Conservation (phyloP, 2,888 invertebrate species). For the Latrodectus elegans region DNA sequence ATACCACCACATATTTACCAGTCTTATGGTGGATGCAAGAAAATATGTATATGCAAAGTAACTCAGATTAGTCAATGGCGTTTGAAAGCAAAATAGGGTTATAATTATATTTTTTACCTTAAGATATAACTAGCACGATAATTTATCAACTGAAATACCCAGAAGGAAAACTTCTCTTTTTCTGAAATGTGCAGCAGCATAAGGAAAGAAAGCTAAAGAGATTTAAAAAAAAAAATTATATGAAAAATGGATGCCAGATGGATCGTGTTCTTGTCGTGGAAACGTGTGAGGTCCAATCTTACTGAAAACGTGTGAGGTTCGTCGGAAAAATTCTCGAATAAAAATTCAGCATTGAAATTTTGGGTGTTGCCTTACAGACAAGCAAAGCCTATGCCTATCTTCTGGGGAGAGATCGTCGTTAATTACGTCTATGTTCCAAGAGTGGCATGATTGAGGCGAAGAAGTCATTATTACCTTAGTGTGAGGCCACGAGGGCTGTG, state of each 20-base stretch:
- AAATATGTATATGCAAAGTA: no score
- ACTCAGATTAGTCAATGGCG: no score
- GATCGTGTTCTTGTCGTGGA: background rate
- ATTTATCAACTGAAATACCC: no score
- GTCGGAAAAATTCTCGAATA: constrained; percentile 56
- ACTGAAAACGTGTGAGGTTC: constrained; percentile 54
- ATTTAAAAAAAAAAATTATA: background rate
- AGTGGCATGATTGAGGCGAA: background rate
- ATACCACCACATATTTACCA: no score
- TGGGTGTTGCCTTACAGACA: background rate
- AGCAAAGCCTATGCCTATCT: background rate
- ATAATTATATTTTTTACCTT: no score
- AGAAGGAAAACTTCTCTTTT: no score
- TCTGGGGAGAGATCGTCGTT: background rate
- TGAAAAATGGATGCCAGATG: background rate
- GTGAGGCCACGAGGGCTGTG: constrained; percentile 24
- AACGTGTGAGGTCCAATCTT: constrained; percentile 1
- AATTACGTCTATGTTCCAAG: background rate
- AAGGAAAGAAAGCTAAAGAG: background rate
- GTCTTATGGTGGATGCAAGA: no score
- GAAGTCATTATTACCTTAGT: constrained; percentile 26
- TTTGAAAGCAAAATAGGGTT: no score
- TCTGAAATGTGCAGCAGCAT: background rate
- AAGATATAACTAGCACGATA: no score
- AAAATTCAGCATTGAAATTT: background rate